Base-by-base conservation (phyloP, 2,888 invertebrate genomes). In the Aromia moschata region DNA sequence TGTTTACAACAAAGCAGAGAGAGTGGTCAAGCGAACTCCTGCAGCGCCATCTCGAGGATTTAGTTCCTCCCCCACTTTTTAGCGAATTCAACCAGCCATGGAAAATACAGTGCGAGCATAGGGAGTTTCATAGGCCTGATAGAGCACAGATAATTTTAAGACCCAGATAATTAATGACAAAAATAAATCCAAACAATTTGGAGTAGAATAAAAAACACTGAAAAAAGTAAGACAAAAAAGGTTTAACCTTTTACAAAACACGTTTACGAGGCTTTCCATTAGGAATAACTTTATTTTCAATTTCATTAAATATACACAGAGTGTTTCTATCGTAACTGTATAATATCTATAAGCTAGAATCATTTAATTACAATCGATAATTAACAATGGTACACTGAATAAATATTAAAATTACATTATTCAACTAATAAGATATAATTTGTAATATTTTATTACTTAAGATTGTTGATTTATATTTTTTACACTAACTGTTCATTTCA, bases 381-480 rank as follows among this genome's bases (percentile, higher is more conserved):
- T 56, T 64, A 62, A 65, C 66, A 67, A 67, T 63, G 61, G 62
- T 68, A 70, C 67, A 67, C 58, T 66, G 64, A 67, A 69, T 70
- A 70, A 68, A 70, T 70, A 68, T 65, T 68, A 67, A 69, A 65
- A 66, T 66, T 69, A 68, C 68, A 68, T 52, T 37, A 38, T 64
- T 60, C 53, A 58, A 63, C 64, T 54, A 62, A 60, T 63, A 67
- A 64, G 65, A 63, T 61, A 58, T 54, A 57, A 57, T 59, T 57
- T 55, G 56, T 45, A 54, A 58, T 59, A n/a, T 56, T 49, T 55
- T 58, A 59, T 53, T 56, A 58, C 41, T 53, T 54, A 63, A 56
- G 56, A 58, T 64, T 55, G 61, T 49, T 64, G 36, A 52, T 54
- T 62, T 20, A 33, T 43, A 16, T 33, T 40, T 11, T 45, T 25